Base-by-base conservation (phyloP, 2,888 invertebrate species). In the Harpalus rufipes region DNA sequence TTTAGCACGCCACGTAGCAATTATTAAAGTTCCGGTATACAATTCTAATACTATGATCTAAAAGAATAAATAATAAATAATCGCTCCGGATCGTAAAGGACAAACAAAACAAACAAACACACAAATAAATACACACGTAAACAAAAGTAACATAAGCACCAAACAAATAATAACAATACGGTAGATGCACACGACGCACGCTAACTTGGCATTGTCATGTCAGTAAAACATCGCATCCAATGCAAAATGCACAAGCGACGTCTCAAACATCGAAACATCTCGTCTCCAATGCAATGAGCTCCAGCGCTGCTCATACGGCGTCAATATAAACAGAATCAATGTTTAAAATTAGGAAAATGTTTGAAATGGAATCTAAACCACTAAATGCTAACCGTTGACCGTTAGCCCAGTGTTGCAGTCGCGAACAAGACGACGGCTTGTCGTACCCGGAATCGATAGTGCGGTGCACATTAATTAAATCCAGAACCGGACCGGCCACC, bases 1-100 rank as follows among this genome's bases (percentile, higher is more conserved):
- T 68, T 81, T 81, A 68, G 81, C 81, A 81, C 81, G 80, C 80
- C 80, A 81, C 61, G 81, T 81, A 81, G 81, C 51, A 81, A 61
- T 68, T 65, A 81, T 81, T 65, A 21, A 81, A 81, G 51, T 81
- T 39, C 81, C 56, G 81, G 68, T 51, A 81, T 81, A 65, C 81
- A 81, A 68, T 68, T 81, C 68, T 56, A 81, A 68, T 81, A 81
- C 41, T 81, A 44, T 68, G 39, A 68, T 39, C 39, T 78, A 80
- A 80, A 80, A 80, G 59, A 61, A 39, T 32, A 80, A 61, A 18
- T 32, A 80, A 80, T 80, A 61, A 80, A 80, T 80, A 39, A 80
- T 80, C 51, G 39, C 58, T 61, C 79, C 79, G 61, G 16, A 12
- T 80, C 14, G 59, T 14, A 61, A 51, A 78, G 51, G 32, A 65